Evolutionary conservation across 2,113 vertebrate species (phyloP), one percentile per base, ranked within the genome.

Genomic region (Barbus barbus): DNA sequence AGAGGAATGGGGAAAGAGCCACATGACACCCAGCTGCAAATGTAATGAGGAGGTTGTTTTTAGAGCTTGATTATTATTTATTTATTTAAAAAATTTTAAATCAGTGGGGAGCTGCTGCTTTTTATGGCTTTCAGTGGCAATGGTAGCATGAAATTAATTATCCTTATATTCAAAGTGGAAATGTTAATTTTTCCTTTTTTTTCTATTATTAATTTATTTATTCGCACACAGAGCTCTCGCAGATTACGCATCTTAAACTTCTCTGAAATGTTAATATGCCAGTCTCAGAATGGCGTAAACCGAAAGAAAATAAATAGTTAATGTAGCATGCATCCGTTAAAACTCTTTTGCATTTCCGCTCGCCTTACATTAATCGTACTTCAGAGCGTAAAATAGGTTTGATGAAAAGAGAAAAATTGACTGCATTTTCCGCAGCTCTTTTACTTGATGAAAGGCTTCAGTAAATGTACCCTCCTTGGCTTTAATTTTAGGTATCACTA

Each of bases 401-500:
- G 79, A 87, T 80, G 82, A 69, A 75, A 84, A 58, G 36, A 71
- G 73, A 61, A 58, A 67, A 78, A 48, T 85, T 48, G 74, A 63
- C 72, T 0, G 5, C 63, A 28, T 87, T 75, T 85, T 61, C 82
- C 9, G 7, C 46, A 78, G 76, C 77, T 48, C 71, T 86, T 75
- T 73, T 36, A 65, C 78, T 38, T 86, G 78, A 86, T 84, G 83
- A 84, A 84, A 87, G 87, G 78, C 82, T 58, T 88, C 73, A 41
- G 78, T 89, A 78, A 71, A 86, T 41, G 65, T 69, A 84, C 60
- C 71, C 77, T 87, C 60, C 67, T 81, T 86, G 89, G 85, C 88
- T 91, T 81, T 89, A 90, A 90, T 90, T 91, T 92, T 91, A 91
- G 92, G 91, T 91, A 88, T 91, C 90, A 93, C 93, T 92, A 92